phyloP scores from a whole-genome alignment of 2,888 invertebrate species.

The Phyto melanocephala region DNA sequence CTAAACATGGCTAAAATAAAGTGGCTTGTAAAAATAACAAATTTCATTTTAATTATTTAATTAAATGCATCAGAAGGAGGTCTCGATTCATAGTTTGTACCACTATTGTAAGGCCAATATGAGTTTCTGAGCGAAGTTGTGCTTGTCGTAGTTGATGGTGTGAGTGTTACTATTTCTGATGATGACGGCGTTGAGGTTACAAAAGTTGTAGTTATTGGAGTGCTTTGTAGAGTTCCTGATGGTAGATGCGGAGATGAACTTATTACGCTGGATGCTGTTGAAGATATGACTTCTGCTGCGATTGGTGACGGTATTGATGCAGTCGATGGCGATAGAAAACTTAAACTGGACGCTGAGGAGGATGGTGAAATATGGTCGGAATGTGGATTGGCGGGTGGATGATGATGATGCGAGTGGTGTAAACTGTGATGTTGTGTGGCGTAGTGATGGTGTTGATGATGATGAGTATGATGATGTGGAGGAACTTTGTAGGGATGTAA shows the following conservation, averaged over 20 bases:
- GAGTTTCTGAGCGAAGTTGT: constrained; percentile 66
- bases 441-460: constrained; percentile 63
- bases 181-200: constrained; percentile 30
- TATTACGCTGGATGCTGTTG: constrained; percentile 49
- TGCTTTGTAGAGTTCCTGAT: constrained; percentile 59
- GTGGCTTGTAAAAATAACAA: constrained; percentile 26
- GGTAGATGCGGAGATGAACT: constrained; percentile 55
- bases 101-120: constrained; percentile 80
- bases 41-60: constrained; percentile 67
- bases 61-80: constrained; percentile 76
- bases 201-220: constrained; percentile 51
- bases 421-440: constrained; percentile 65
- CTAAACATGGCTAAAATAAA: constrained; percentile 25
- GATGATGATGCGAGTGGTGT: constrained; percentile 61
- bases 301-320: constrained; percentile 75
- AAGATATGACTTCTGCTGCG: constrained; percentile 27
- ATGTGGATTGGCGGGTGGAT: constrained; percentile 51
- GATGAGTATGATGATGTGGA: constrained; percentile 67
- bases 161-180: constrained; percentile 3
- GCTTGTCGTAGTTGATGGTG: constrained; percentile 38
- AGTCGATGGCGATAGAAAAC: constrained; percentile 69
- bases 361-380: constrained; percentile 72
- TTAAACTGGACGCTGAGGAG: constrained; percentile 67
- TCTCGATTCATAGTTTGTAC: constrained; percentile 74
- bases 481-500: constrained; percentile 77